Evolutionary conservation across 2,113 vertebrate genomes (phyloP).

Genomic region (Caracal caracal): DNA sequence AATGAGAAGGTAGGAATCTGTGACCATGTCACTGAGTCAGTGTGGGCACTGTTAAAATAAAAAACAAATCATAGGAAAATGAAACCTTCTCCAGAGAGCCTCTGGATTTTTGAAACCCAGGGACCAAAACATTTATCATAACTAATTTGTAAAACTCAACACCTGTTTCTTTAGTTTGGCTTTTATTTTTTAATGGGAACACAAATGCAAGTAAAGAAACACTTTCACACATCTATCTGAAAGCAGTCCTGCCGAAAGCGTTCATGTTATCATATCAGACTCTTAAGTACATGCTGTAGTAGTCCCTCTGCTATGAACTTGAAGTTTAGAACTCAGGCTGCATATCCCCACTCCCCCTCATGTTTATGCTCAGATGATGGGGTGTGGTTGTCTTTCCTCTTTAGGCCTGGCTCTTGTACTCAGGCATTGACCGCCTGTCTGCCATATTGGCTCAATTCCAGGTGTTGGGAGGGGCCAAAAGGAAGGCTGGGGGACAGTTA

Average conservation of each 20-base stretch:
- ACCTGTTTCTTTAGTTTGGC: neutral
- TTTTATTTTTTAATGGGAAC: conserved; percentile 29
- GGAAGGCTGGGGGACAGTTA: neutral
- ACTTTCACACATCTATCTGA: neutral
- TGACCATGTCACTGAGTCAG: neutral
- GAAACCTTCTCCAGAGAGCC: neutral
- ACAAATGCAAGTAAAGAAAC: conserved; percentile 12
- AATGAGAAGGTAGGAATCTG: neutral
- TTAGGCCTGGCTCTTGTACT: neutral
- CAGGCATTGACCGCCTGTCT: neutral
- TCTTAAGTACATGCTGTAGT: neutral
- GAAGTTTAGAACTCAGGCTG: neutral
- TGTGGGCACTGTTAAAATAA: neutral
- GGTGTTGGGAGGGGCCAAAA: neutral
- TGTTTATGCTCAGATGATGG: neutral
- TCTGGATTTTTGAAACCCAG: conserved; percentile 27
- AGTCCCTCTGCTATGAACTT: neutral
- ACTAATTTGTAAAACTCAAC: neutral
- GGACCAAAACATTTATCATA: neutral
- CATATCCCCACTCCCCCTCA: neutral
- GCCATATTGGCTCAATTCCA: neutral
- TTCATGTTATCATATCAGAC: neutral
- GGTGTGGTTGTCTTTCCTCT: neutral
- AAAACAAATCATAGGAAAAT: neutral
- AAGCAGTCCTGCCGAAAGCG: neutral